Base-by-base conservation (phyloP, 1,140 invertebrate genomes). In the Lepidurus arcticus region DNA sequence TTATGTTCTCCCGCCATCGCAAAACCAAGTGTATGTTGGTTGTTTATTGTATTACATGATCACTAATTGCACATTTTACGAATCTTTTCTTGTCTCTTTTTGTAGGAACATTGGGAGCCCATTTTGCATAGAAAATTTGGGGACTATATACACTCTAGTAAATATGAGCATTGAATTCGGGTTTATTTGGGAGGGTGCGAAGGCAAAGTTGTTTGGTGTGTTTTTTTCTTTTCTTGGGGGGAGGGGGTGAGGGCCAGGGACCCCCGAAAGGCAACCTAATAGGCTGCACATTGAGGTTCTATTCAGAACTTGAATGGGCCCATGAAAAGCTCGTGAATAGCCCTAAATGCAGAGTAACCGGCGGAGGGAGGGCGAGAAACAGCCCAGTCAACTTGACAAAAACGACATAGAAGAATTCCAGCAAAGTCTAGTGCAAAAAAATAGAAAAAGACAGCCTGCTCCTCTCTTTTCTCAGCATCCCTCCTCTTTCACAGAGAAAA, bases 251-350 rank as follows among this genome's bases (percentile, higher is more conserved):
- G 53, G 53, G 53, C 16, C 53, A 7, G 21, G 53, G 53, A 65
- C 16, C 53, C 34, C 53, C 53, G 53, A 65, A 65, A 65, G 53
- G 53, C 53, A 65, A 65, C 53, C 53, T 65, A 65, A 65, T 65
- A 65, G 53, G 53, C 53, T 65, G 13, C 53, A 65, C 53, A 65
- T 65, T 65, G 53, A 65, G 53, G 53, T 65, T 65, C 53, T 65
- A 65, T 65, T 65, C 53, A 65, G 53, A 21, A 65, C n/a, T 7
- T 65, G 53, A 65, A 65, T 65, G 53, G 53, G 53, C 53, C 47
- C 53, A 65, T 65, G 53, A 65, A 65, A 65, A 65, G 53, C 53
- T 65, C 53, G 53, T 65, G 53, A 65, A 65, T 65, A 65, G 53
- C n/a, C 53, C 53, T 65, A 65, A 65, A 65, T 65, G 53, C 8